Evolutionary conservation across 2,113 vertebrate species (phyloP), one percentile per base, ranked within the genome.

Genomic region (Syngnathus typhle): DNA sequence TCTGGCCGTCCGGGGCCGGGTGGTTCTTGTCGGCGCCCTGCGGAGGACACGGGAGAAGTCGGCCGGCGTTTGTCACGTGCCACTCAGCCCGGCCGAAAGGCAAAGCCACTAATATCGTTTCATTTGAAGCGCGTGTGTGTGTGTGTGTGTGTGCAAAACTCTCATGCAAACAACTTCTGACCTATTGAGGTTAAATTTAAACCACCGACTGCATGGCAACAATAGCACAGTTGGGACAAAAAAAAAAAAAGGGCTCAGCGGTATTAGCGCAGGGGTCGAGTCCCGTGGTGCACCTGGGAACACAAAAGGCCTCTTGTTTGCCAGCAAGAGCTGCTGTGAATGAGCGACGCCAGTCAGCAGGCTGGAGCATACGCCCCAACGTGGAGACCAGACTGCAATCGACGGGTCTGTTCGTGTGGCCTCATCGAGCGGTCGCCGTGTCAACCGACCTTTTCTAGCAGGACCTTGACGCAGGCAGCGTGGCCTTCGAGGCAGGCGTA

Each of bases 1-100:
- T 93, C 59, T 89, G 77, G 86, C 94, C 95, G 68, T 95, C 89
- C 47, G 93, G 94, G 80, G 92, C 92, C 90, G 93, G 95, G 82
- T 78, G 84, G 83, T 90, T 79, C 89, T 96, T 96, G 90, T 97
- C 93, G 76, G 96, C 96, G 86, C 96, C 96, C 95, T 98, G 91
- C 18, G 78, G 77, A 88, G 84, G 70, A 83, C 63, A 73, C 13
- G 32, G 21, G 5, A 3, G 16, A 61, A 38, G 11, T 51, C 8
- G 47, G 18, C 16, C 19, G 16, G 12, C 73, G 78, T 77, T 68
- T 78, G 27, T 32, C 27, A 64, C 78, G 75, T 13, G 9, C 12
- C 12, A 9, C 7, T 19, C 36, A 36, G 10, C 55, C 7, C 55
- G 13, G 12, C 27, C 10, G 27, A 13, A 32, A 32, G 27, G 27